phyloP scores from a whole-genome alignment of 2,113 vertebrate species.

The Cynopterus brachyotis region DNA sequence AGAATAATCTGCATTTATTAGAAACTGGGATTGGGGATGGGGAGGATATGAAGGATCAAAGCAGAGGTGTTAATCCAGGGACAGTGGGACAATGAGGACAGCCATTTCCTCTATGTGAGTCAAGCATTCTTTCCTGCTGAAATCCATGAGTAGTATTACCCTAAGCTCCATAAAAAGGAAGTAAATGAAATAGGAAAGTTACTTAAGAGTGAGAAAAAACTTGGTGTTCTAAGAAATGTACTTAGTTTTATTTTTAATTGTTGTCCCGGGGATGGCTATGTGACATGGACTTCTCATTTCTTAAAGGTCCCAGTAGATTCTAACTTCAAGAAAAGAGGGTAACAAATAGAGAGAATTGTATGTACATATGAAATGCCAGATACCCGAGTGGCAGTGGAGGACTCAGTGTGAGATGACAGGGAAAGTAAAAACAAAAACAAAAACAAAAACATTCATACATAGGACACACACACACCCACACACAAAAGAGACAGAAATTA shows the following conservation, averaged over 20 bases:
- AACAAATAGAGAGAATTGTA: background rate
- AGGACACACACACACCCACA: no score
- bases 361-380: background rate
- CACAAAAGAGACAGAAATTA: background rate
- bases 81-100: background rate
- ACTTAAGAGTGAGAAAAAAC: background rate
- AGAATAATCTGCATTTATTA: background rate
- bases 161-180: background rate
- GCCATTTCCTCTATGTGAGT: background rate
- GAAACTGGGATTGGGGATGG: background rate
- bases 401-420: background rate
- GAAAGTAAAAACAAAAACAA: background rate
- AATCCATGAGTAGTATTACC: background rate
- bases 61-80: background rate
- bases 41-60: background rate
- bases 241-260: conserved; percentile 35
- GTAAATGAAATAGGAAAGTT: background rate
- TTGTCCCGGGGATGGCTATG: background rate
- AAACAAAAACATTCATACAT: background rate
- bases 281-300: conserved; percentile 13
- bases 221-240: background rate
- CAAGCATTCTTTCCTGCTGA: background rate
- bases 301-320: background rate
- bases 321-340: background rate
- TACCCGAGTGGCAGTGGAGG: background rate